These are phyloP conservation scores for Erythrocercus mccallii DNA, from an alignment of 2,113 vertebrate genomes.

Conservation along the genomic window DNA sequence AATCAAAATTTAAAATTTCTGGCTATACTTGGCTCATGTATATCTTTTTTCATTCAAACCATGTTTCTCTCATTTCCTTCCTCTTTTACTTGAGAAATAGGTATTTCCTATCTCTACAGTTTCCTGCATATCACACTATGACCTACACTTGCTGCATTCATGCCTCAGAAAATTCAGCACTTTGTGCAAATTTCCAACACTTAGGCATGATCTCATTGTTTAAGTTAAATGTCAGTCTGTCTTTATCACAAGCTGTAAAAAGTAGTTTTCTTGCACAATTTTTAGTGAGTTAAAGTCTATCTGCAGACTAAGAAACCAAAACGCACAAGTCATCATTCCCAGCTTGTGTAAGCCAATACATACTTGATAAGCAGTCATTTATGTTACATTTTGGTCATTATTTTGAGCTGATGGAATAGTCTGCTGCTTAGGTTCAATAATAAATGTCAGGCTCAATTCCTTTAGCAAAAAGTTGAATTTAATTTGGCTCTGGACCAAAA, in stretches of 20 bases:
- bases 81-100: background rate
- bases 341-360: background rate
- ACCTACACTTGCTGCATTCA: background rate
- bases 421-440: background rate
- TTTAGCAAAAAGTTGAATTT: background rate
- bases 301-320: background rate
- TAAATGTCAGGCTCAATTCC: background rate
- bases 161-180: background rate
- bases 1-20: background rate
- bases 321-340: background rate
- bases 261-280: background rate
- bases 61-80: background rate
- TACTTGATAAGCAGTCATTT: background rate
- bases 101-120: background rate
- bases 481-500: background rate
- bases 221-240: background rate
- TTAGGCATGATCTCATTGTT: background rate
- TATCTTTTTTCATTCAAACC: background rate
- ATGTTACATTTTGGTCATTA: background rate
- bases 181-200: background rate
- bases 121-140: background rate
- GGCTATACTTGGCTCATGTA: background rate
- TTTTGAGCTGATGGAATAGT: background rate
- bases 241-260: background rate
- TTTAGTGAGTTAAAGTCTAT: background rate